Base-by-base conservation (phyloP, 2,888 invertebrate genomes). In the Meteorus colon region DNA sequence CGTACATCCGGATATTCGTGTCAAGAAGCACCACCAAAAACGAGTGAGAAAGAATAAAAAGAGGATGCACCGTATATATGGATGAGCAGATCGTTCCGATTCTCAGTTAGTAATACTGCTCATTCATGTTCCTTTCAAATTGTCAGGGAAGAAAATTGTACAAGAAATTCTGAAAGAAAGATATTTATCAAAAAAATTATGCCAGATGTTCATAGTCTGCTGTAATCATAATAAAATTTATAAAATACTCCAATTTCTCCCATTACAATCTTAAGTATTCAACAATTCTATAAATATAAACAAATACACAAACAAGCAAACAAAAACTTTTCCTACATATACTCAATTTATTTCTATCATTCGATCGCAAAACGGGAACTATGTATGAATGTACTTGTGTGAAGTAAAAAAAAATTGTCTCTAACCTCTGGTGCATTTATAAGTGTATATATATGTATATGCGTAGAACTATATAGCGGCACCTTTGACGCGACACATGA, bases 401-500 rank as follows among this genome's bases (percentile, higher is more conserved):
- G 41, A 48, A 48, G n/a, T 34, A 55, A 55, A 55, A 19, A 55
- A 55, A 19, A 55, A 55, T 24, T 55, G 19, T 55, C 8, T 55
- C 55, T 55, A 55, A 19, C n/a, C 68, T 45, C 48, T 27, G 24
- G 55, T 55, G 14, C 29, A 48, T 59, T 59, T 37, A 19, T 34
- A 60, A 62, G 51, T 63, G 71, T 78, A 62, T 41, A 68, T 63
- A 62, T 66, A 45, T 48, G 73, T 70, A 70, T 75, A 63, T 68
- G 51, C 31, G 48, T 63, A 37, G 48, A 37, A 69, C 29, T 55
- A 62, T 34, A 60, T 29, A 74, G 83, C 83, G 86, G 86, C 81
- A 27, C 81, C 84, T 86, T 86, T 85, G 86, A 85, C 84, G 81
- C 73, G 78, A 76, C 75, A 77, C 77, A 74, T 75, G 69, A 80